phyloP scores from a whole-genome alignment of 2,113 vertebrate genomes.

The Orthonyx spaldingii region DNA sequence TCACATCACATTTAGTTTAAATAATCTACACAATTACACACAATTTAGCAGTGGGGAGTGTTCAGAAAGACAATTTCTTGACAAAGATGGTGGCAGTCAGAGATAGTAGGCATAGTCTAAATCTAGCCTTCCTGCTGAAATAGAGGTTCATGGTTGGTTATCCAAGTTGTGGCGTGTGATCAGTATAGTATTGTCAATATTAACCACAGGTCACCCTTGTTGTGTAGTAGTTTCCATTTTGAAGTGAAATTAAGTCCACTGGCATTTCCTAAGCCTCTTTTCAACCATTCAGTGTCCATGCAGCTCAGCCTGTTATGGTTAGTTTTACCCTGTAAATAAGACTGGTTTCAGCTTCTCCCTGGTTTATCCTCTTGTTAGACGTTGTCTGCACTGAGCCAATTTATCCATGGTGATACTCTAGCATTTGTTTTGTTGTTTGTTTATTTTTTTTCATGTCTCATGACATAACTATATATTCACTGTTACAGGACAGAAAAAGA shows the following conservation, averaged over 20 bases:
- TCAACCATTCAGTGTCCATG: background rate
- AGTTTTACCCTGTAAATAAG: background rate
- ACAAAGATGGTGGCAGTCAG: background rate
- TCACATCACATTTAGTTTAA: background rate
- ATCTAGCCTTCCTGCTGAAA: background rate
- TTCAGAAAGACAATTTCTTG: background rate
- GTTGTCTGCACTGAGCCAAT: background rate
- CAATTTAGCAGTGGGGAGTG: background rate
- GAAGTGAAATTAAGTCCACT: background rate
- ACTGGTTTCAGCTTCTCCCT: background rate
- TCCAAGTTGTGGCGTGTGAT: background rate
- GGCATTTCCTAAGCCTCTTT: background rate
- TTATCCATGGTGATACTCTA: background rate
- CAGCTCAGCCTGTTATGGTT: background rate
- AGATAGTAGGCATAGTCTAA: background rate
- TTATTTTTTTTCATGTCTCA: rapidly evolving
- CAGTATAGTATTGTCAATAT: no score
- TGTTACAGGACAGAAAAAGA: background rate
- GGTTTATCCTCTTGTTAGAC: background rate
- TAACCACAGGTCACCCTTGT: background rate
- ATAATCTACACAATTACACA: background rate
- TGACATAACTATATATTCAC: background rate
- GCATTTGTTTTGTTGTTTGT: background rate
- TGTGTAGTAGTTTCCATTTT: background rate
- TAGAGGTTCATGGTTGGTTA: background rate